Conservation (phyloP, 2,888 invertebrate species). For the Thera obeliscata region DNA sequence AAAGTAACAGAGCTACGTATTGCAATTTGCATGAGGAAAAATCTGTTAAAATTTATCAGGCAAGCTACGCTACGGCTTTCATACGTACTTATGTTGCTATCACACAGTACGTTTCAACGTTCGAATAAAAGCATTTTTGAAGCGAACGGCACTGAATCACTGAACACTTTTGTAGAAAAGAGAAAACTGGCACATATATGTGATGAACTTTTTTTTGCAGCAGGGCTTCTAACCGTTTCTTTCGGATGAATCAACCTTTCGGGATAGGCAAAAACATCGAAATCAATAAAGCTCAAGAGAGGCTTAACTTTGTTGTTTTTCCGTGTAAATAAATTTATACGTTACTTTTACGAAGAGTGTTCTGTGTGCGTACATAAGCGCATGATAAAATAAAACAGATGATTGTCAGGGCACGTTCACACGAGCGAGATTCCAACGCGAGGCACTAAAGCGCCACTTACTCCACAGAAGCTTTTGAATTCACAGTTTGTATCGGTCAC, state of each 20-base stretch:
- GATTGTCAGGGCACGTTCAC: no score
- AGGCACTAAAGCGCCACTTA: no score
- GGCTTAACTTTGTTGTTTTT: not conserved
- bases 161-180: constrained; percentile 20
- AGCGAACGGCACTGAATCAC: constrained; percentile 1
- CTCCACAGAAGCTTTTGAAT: no score
- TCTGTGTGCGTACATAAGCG: no score
- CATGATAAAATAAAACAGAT: no score
- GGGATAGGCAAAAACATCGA: constrained; percentile 9
- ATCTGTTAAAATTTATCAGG: not conserved
- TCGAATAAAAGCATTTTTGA: constrained; percentile 18
- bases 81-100: not conserved
- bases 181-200: constrained; percentile 24
- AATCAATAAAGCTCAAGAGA: constrained; percentile 12
- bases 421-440: no score
- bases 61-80: not conserved
- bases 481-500: no score
- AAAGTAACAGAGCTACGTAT: no score
- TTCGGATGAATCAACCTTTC: constrained; percentile 20
- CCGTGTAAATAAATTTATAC: not conserved
- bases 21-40: no score
- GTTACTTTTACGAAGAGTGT: no score
- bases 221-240: constrained; percentile 26
- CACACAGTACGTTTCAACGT: not conserved
- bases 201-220: constrained; percentile 26